Base-by-base conservation (phyloP, 2,113 vertebrate species). In the Lonchura striata region DNA sequence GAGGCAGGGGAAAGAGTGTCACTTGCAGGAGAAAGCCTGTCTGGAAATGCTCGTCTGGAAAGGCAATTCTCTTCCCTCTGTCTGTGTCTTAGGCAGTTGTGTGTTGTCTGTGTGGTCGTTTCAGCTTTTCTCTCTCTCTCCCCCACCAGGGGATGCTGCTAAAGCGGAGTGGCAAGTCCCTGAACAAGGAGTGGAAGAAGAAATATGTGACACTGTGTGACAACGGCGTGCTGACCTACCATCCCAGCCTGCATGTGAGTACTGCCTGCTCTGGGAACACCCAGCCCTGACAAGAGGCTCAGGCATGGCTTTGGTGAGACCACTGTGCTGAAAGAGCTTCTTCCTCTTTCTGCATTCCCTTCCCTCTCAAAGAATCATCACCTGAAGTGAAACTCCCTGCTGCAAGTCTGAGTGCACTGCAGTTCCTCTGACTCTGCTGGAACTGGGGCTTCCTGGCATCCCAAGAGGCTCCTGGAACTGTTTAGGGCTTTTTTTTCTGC, bases 161-260 rank as follows among this genome's bases (percentile, higher is more conserved):
- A 88, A 99, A 99, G 95, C 95, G 99, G 79, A 99, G 99, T 30
- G 99, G 99, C 23, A 99, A 99, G 75, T 99, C 99, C 0, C 61
- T 99, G 71, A 99, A 99, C 95, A 99, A 99, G 92, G 99, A 99
- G 88, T 99, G 99, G 99, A 99, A 99, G 97, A 99, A 99, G 98
- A 99, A 99, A 33, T 99, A 99, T 0, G 99, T 99, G 93, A 99
- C 99, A 0, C 96, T 99, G 82, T 99, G 98, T 7, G 99, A 99
- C 97, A 99, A 99, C 0, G 99, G 99, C 0, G 97, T 99, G 91
- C 98, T 99, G 71, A 99, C 99, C 90, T 99, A 99, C 95, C 99
- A 99, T 76, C 99, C 99, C 31, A 99, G 99, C 94, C 97, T 99
- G 83, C 99, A 99, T 1, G 99, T 99, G 83, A 99, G 99, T 98